Evolutionary conservation across 1,140 invertebrate species (phyloP).

Genomic region (Steinernema feltiae): DNA sequence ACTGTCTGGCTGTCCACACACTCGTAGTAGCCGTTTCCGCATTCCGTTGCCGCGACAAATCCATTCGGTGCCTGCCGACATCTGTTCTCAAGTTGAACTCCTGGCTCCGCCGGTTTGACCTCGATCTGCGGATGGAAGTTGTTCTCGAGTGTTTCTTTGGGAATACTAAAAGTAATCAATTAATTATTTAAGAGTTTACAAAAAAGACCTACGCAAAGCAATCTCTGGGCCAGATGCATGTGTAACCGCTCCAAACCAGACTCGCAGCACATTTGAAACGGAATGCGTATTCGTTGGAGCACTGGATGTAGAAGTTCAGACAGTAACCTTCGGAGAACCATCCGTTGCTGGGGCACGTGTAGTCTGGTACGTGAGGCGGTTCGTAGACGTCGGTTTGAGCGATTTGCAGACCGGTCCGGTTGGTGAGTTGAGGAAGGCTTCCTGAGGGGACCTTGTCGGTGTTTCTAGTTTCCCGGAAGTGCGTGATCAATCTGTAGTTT

Average conservation of each 20-base stretch:
- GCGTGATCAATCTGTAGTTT: neutral
- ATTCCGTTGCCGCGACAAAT: neutral
- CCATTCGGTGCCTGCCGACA: no score
- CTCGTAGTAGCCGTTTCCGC: neutral
- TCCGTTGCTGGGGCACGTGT: neutral
- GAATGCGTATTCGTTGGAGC: neutral
- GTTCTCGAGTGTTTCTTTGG: neutral
- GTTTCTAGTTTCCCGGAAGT: neutral
- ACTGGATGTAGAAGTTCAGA: constrained; percentile 1
- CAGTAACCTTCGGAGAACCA: neutral
- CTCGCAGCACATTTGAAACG: neutral
- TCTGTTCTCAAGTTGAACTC: neutral
- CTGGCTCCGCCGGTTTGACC: neutral
- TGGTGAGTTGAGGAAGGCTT: neutral
- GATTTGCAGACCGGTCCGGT: neutral
- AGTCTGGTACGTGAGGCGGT: neutral
- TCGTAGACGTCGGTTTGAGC: neutral
- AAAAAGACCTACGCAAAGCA: neutral
- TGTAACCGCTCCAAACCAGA: neutral
- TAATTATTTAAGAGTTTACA: neutral
- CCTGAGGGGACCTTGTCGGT: neutral
- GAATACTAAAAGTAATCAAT: neutral
- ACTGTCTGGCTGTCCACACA: neutral
- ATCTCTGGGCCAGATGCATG: neutral
- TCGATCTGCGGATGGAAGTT: neutral